phyloP scores from a whole-genome alignment of 2,113 vertebrate genomes.

The Gasterosteus aculeatus region DNA sequence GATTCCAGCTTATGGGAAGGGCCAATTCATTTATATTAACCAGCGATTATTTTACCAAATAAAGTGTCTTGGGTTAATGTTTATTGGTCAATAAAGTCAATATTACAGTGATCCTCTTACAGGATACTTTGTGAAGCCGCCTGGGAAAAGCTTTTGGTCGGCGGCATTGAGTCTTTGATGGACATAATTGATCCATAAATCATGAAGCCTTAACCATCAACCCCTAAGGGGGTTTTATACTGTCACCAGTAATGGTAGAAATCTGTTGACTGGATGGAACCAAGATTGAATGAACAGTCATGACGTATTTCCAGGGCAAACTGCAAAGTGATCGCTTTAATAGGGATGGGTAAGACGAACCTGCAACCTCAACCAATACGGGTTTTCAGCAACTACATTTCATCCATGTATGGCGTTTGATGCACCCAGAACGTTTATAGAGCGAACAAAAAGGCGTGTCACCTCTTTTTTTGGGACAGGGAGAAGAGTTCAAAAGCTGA shows the following conservation, averaged over 20 bases:
- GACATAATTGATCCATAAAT: constrained; percentile 33
- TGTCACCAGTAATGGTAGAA: constrained; percentile 32
- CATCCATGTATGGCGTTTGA: constrained; percentile 63
- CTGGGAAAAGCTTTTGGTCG: constrained; percentile 22
- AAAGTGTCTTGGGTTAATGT: constrained; percentile 70
- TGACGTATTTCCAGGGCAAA: constrained; percentile 64
- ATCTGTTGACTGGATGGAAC: constrained; percentile 42
- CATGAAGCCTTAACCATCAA: not conserved
- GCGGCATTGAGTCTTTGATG: constrained; percentile 8
- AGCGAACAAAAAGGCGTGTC: constrained; percentile 70
- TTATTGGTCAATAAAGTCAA: constrained; percentile 59
- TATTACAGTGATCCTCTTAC: constrained; percentile 57
- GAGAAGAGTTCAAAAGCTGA: constrained; percentile 24
- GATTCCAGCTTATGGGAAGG: constrained; percentile 42
- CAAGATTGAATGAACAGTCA: constrained; percentile 65
- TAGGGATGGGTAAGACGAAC: constrained; percentile 63
- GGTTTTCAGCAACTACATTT: constrained; percentile 61
- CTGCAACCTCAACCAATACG: constrained; percentile 44
- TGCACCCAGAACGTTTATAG: constrained; percentile 57
- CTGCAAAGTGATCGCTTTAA: constrained; percentile 72
- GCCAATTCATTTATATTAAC: constrained; percentile 27
- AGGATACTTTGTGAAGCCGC: constrained; percentile 39
- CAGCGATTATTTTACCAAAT: constrained; percentile 64
- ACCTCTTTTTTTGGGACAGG: constrained; percentile 27
- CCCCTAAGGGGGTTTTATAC: constrained; percentile 16